These are phyloP conservation scores for Philereme transversata DNA, from an alignment of 2,888 invertebrate species.

Conservation along the genomic window DNA sequence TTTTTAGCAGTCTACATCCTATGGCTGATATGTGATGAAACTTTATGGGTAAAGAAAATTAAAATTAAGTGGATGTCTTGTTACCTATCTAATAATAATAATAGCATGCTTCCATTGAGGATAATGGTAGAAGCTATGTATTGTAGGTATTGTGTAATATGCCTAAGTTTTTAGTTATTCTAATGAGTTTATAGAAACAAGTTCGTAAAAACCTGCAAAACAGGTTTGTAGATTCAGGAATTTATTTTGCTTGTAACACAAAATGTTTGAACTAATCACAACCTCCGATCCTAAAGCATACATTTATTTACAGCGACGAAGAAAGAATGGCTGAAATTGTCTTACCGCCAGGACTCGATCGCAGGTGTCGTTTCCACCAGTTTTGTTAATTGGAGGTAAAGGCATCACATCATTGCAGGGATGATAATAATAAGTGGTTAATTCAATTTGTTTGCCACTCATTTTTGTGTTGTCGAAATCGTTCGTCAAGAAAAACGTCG, in stretches of 20 bases:
- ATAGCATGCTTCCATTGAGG: not conserved
- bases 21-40: too few relatives aligned
- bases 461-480: slow-evolving; percentile 44
- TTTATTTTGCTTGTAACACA: not conserved
- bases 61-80: too few relatives aligned
- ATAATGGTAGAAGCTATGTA: not conserved
- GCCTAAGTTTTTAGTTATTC: not conserved
- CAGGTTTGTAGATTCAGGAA: slow-evolving; percentile 14
- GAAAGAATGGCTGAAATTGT: slow-evolving; percentile 12
- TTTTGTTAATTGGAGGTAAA: slow-evolving; percentile 42
- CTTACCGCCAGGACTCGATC: slow-evolving; percentile 61
- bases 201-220: slow-evolving; percentile 21
- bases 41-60: too few relatives aligned
- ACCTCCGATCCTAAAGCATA: not conserved
- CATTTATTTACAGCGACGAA: slow-evolving; percentile 11
- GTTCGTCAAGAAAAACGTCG: slow-evolving; percentile 57
- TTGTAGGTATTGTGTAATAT: not conserved
- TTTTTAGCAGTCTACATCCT: too few relatives aligned
- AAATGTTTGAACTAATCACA: not conserved
- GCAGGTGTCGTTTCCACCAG: slow-evolving; percentile 45
- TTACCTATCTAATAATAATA: too few relatives aligned
- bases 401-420: slow-evolving; percentile 65
- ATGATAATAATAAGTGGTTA: slow-evolving; percentile 69
- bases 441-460: slow-evolving; percentile 48
- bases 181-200: not conserved